Evolutionary conservation across 2,113 vertebrate genomes (phyloP).

Genomic region (Tyto alba): DNA sequence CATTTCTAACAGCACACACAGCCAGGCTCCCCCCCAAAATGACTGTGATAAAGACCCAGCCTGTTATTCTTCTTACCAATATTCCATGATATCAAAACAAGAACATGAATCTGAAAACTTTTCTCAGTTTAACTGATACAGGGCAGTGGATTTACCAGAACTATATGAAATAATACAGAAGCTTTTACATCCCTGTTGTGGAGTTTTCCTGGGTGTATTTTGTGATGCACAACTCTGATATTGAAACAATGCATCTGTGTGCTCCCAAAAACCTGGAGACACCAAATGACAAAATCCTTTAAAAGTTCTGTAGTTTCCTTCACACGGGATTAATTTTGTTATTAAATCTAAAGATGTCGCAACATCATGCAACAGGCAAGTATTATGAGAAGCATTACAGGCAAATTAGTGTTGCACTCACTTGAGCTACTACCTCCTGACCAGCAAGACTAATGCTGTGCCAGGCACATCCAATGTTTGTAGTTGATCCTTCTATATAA

Average conservation of each 20-base stretch:
- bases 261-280: not conserved
- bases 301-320: not conserved
- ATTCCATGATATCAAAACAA: not conserved
- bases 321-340: not conserved
- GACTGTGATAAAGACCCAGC: not conserved
- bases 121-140: not conserved
- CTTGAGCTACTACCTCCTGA: not conserved
- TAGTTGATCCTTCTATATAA: not conserved
- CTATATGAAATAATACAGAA: not conserved
- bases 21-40: not conserved
- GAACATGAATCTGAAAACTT: not conserved
- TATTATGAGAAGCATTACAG: not conserved
- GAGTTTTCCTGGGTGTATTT: not conserved
- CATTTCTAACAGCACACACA: not conserved
- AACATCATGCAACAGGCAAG: not conserved
- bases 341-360: not conserved
- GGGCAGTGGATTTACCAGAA: not conserved
- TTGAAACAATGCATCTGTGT: not conserved
- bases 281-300: not conserved
- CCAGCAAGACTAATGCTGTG: not conserved
- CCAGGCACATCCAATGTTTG: not conserved
- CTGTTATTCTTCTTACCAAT: not conserved
- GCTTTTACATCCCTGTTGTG: not conserved
- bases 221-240: not conserved
- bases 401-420: not conserved